A percentile compares a stretch with the other conserved stretches of the same genome.
Conservation (phyloP, 2,797 vertebrate genomes). For the Pangasius mekongensis region DNA sequence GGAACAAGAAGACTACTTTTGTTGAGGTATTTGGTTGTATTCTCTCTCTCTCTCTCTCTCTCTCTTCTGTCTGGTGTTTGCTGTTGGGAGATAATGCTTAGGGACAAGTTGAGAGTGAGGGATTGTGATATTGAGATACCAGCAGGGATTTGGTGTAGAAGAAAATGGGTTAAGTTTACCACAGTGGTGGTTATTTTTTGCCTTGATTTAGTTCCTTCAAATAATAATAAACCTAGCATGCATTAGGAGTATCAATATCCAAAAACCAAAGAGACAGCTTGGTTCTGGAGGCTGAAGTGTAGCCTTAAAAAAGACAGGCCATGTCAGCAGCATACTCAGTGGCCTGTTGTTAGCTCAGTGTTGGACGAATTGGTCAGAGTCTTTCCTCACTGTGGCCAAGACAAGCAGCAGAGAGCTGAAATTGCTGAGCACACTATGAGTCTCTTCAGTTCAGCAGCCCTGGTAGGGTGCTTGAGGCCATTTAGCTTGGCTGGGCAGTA, state of each 20-base stretch:
- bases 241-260: not conserved
- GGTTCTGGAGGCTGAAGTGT: not conserved
- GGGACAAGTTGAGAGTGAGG: too few relatives aligned
- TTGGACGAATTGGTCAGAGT: conserved; percentile 63
- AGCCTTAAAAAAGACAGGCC: conserved; percentile 14
- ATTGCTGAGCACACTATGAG: conserved; percentile 21
- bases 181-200: not conserved
- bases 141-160: not conserved
- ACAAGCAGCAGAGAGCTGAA: conserved; percentile 40
- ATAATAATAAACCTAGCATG: not conserved
- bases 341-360: conserved; percentile 67
- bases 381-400: conserved; percentile 46
- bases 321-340: conserved; percentile 30
- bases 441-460: conserved; percentile 21
- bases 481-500: conserved; percentile 39
- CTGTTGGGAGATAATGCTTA: not conserved
- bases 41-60: conserved; percentile 5
- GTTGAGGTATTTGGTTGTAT: conserved; percentile 10
- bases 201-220: not conserved
- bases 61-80: not conserved
- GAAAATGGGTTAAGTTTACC: not conserved
- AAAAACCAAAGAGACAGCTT: not conserved
- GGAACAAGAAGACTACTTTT: conserved; percentile 27
- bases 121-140: not conserved
- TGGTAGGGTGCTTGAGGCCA: conserved; percentile 30